Evolutionary conservation across 2,888 invertebrate species (phyloP).

Genomic region (Drosophila acutilabella): DNA sequence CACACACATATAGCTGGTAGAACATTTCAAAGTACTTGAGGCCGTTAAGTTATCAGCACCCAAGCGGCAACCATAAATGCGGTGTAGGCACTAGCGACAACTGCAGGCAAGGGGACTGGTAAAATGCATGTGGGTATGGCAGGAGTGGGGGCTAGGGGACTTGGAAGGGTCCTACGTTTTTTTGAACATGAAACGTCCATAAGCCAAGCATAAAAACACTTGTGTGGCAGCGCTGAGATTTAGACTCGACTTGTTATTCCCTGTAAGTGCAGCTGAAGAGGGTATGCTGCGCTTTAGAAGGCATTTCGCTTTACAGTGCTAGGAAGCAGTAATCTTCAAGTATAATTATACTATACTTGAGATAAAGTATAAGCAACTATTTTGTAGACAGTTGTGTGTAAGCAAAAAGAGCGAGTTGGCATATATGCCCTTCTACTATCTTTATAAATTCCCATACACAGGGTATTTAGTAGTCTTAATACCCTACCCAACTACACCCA

Average conservation of each 20-base stretch:
- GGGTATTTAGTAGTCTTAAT: slow-evolving; percentile 10
- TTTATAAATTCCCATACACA: not conserved
- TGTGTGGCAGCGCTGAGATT: slow-evolving; percentile 41
- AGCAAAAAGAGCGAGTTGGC: not conserved
- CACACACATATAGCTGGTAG: slow-evolving; percentile 23
- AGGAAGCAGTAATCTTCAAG: too few species aligned
- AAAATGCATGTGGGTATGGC: not conserved
- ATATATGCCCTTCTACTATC: not conserved
- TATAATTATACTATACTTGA: too few species aligned
- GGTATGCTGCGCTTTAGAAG: not conserved
- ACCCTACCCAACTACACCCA: not conserved
- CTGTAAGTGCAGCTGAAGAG: not conserved
- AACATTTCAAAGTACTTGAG: slow-evolving; percentile 54
- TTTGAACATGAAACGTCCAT: slow-evolving; percentile 60
- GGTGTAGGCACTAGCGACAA: slow-evolving; percentile 37
- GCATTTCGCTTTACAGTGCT: too few species aligned
- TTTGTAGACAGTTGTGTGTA: too few species aligned
- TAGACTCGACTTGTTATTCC: slow-evolving; percentile 14
- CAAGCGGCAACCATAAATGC: slow-evolving; percentile 61
- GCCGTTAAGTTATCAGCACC: slow-evolving; percentile 63
- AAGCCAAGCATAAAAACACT: slow-evolving; percentile 60
- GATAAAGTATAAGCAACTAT: too few species aligned
- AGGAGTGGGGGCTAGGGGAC: not conserved
- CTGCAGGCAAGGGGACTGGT: not conserved
- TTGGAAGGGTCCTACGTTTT: slow-evolving; percentile 29